Evolutionary conservation across 2,113 vertebrate species (phyloP).

Genomic region (Myrmophylax atrothorax): DNA sequence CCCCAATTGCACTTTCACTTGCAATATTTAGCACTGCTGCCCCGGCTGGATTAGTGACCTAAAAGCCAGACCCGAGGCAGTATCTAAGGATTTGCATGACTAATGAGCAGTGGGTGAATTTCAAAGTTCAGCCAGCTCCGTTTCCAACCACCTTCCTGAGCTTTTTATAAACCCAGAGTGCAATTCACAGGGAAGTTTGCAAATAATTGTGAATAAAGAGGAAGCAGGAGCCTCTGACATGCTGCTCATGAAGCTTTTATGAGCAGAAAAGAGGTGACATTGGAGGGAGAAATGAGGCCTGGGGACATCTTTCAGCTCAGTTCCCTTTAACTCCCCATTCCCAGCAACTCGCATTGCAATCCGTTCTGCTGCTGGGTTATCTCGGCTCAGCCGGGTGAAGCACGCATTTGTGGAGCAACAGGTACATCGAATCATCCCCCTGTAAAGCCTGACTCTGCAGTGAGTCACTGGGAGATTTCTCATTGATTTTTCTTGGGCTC

Average conservation of each 20-base stretch:
- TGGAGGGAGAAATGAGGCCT: not conserved
- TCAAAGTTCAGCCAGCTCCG: constrained; percentile 14
- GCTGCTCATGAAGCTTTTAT: constrained; percentile 35
- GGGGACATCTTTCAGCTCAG: not conserved
- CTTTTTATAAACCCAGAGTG: constrained; percentile 51
- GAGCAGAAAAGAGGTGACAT: constrained; percentile 18
- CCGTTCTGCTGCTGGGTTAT: not conserved
- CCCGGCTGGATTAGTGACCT: constrained; percentile 18
- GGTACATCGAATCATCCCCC: not conserved
- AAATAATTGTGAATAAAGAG: constrained; percentile 47
- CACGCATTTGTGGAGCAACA: not conserved
- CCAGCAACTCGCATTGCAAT: accelerated
- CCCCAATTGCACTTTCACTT: constrained; percentile 23
- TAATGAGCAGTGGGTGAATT: constrained; percentile 39
- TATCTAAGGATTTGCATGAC: constrained; percentile 45
- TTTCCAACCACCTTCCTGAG: constrained; percentile 32
- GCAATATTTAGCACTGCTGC: not conserved
- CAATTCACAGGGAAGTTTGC: constrained; percentile 62
- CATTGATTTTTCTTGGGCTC: not conserved
- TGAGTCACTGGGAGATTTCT: not conserved
- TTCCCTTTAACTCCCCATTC: not conserved
- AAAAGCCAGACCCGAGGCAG: constrained; percentile 5
- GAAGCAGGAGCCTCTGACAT: constrained; percentile 29
- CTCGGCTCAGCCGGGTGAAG: not conserved
- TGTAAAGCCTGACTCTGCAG: not conserved